Conservation (phyloP, 2,888 invertebrate species). For the Periphyllus acericola region DNA sequence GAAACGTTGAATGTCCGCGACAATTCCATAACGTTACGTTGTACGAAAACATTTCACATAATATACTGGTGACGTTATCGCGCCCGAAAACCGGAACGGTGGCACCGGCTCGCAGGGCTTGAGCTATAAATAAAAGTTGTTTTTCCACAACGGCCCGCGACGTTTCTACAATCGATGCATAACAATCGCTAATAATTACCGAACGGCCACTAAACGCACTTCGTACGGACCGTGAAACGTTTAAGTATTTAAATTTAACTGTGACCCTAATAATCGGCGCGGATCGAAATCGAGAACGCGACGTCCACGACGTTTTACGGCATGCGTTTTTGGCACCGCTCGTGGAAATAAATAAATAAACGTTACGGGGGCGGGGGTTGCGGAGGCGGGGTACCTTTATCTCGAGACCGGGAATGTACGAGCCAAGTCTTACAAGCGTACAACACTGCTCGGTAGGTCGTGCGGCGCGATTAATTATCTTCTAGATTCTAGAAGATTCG, state of each 20-base stretch:
- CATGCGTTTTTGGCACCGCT: conserved; percentile 40
- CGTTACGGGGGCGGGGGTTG: not conserved
- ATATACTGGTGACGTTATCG: not conserved
- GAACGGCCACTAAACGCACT: not conserved
- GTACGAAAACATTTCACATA: too few species aligned
- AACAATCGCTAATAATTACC: conserved; percentile 30
- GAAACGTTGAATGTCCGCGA: too few species aligned
- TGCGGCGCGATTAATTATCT: not conserved
- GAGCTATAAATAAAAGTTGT: not conserved
- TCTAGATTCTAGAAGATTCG: not conserved
- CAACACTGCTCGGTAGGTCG: not conserved
- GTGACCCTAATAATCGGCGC: conserved; percentile 54
- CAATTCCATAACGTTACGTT: too few species aligned
- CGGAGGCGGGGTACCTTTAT: conserved; percentile 23
- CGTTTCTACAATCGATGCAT: not conserved
- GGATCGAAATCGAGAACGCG: conserved; percentile 42
- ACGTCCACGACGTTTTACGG: not conserved
- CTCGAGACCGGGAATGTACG: not conserved
- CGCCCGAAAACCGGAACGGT: not conserved
- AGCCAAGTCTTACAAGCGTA: not conserved
- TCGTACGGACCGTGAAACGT: conserved; percentile 35
- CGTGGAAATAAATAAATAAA: conserved; percentile 25
- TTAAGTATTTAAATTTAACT: conserved; percentile 59
- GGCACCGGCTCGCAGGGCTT: too few species aligned
- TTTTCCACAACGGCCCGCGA: not conserved